These are phyloP conservation scores for Aquatica leii DNA, from an alignment of 2,888 invertebrate species.

Conservation along the genomic window DNA sequence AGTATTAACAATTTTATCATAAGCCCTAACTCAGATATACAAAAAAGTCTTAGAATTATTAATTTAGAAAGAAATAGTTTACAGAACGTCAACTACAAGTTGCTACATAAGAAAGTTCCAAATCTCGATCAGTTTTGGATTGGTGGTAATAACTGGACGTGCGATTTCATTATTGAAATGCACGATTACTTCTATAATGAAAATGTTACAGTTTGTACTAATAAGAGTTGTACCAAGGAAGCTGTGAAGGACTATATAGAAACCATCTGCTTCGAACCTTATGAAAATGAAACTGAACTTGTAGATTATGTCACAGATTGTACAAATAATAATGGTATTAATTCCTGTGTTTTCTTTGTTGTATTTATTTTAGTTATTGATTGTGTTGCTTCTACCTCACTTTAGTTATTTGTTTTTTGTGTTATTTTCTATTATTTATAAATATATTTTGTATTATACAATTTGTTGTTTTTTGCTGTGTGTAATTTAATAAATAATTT, in stretches of 20 bases:
- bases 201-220: conserved; percentile 52
- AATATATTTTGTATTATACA: too few species aligned
- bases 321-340: conserved; percentile 20
- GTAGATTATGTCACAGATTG: conserved; percentile 44
- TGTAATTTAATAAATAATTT: too few species aligned
- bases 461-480: too few species aligned
- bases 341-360: conserved; percentile 21
- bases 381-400: conserved; percentile 33
- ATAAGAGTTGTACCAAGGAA: conserved; percentile 47
- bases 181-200: conserved; percentile 49
- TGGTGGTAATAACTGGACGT: conserved; percentile 53
- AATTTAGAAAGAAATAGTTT: conserved; percentile 54
- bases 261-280: conserved; percentile 43
- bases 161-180: conserved; percentile 56
- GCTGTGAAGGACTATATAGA: conserved; percentile 45
- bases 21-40: conserved; percentile 47
- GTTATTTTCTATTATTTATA: conserved; percentile 4
- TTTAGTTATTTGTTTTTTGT: conserved; percentile 23
- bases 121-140: conserved; percentile 53
- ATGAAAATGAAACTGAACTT: conserved; percentile 37
- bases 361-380: conserved; percentile 14
- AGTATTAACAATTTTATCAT: conserved; percentile 49
- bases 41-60: conserved; percentile 48
- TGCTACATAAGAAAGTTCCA: conserved; percentile 52
- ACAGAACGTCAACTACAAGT: conserved; percentile 50